phyloP scores from a whole-genome alignment of 37 sponge, comb jelly and placozoan species.

The Bolinopsis microptera region DNA sequence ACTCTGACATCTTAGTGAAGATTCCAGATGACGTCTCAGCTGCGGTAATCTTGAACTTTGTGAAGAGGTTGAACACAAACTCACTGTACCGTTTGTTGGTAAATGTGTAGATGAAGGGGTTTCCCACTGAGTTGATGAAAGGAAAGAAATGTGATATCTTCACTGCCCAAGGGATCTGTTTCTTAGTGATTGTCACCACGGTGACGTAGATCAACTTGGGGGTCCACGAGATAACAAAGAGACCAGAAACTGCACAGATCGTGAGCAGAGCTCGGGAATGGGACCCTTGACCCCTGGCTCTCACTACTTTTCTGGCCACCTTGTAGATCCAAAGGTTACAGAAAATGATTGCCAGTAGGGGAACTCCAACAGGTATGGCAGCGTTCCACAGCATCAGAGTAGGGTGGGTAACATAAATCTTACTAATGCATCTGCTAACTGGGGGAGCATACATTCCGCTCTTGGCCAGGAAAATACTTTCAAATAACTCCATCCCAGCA shows the following conservation, averaged over 20 bases:
- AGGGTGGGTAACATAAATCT: neutral
- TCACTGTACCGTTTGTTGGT: conserved; percentile 14
- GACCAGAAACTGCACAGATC: neutral
- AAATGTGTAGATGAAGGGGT: conserved; percentile 21
- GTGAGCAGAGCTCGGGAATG: neutral
- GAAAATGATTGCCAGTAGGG: neutral
- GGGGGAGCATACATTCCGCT: neutral
- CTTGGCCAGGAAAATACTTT: neutral
- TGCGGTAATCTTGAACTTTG: neutral
- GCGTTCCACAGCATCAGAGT: conserved; percentile 31
- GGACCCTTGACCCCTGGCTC: neutral
- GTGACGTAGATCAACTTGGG: conserved; percentile 7
- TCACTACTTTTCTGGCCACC: neutral
- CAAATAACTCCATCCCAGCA: neutral
- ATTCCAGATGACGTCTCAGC: neutral
- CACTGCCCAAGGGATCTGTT: neutral
- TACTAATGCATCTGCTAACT: neutral
- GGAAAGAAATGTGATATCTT: conserved; percentile 20
- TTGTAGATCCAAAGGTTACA: neutral
- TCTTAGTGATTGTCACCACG: neutral
- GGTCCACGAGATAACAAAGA: neutral
- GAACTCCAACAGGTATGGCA: conserved; percentile 2
- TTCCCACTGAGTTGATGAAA: conserved; percentile 25
- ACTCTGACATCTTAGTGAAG: neutral
- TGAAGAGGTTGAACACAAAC: neutral